Evolutionary conservation across 2,113 vertebrate species (phyloP), one percentile per base, ranked within the genome.

Genomic region (Myiopsitta monachus): DNA sequence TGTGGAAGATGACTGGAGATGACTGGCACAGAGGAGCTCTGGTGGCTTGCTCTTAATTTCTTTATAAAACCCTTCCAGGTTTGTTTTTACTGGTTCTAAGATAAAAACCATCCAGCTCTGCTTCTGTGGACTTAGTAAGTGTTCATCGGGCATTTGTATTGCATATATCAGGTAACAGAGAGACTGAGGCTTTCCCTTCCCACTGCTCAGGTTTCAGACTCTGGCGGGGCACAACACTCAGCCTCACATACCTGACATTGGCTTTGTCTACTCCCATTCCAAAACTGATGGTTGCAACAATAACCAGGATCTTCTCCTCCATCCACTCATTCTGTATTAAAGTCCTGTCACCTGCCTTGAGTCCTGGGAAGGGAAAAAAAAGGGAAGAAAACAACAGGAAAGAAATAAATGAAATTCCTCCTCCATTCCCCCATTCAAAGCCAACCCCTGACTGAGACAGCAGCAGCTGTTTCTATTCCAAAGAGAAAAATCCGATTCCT

Each of bases 241-340:
- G 86, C 39, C 57, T 62, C 70, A 85, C 97, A 97, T 62, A 99
- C 99, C 99, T 99, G 96, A 99, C 99, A 0, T 99, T 99, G 44
- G 99, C 98, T 96, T 99, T 99, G 98, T 99, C 99, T 68, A 99
- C 99, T 73, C 99, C 99, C 99, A 99, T 99, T 46, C 99, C 99
- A 92, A 99, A 99, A 96, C 99, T 99, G 96, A 99, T 99, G 59
- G 99, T 99, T 73, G 99, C 99, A 49, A 99, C 99, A 90, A 99
- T 99, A 16, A 99, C 98, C 64, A 98, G 97, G 66, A 99, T 98
- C 83, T 98, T 99, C 68, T 98, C 99, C 83, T 99, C 98, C 99
- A 99, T 99, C 99, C 99, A 99, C 38, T 99, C 99, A 38, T 97
- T 99, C 98, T 99, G 99, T 14, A 97, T 94, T 76, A 97, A 98